Percentiles rank a stretch among this genome's conserved stretches.
Conservation (phyloP, 2,797 vertebrate species). For the Trachurus trachurus region DNA sequence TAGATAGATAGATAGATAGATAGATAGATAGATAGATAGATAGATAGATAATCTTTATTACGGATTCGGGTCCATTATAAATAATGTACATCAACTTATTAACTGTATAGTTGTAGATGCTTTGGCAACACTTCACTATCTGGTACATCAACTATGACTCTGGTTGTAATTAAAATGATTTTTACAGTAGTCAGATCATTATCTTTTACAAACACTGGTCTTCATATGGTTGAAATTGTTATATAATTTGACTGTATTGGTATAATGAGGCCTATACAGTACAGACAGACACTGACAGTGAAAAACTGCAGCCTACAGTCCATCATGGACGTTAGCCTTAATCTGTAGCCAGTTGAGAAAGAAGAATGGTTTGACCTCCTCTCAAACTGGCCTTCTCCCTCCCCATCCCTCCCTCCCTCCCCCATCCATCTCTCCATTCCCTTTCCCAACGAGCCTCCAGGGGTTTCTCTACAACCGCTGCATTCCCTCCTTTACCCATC, state of each 20-base stretch:
- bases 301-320: slow-evolving; percentile 42
- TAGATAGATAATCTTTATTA: no score
- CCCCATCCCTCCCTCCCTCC: slow-evolving; percentile 41
- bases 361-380: slow-evolving; percentile 68
- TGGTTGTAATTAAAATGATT: not conserved
- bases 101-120: not conserved
- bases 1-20: no score
- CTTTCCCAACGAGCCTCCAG: slow-evolving; percentile 69
- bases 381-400: slow-evolving; percentile 53
- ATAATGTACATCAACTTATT: no score
- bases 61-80: no score
- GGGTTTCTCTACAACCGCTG: slow-evolving; percentile 65
- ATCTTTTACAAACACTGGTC: slow-evolving; percentile 14
- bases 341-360: slow-evolving; percentile 51
- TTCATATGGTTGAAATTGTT: slow-evolving; percentile 4
- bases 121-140: slow-evolving; percentile 1
- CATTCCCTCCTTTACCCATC: slow-evolving; percentile 65
- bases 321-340: slow-evolving; percentile 49
- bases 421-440: slow-evolving; percentile 60
- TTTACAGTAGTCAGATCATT: not conserved
- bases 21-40: no score
- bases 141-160: not conserved
- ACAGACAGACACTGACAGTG: slow-evolving; percentile 19
- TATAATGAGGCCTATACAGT: slow-evolving; percentile 39
- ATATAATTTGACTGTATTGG: slow-evolving; percentile 34